These are phyloP conservation scores for Nematolebias whitei DNA, from an alignment of 2,113 vertebrate genomes.

Conservation along the genomic window DNA sequence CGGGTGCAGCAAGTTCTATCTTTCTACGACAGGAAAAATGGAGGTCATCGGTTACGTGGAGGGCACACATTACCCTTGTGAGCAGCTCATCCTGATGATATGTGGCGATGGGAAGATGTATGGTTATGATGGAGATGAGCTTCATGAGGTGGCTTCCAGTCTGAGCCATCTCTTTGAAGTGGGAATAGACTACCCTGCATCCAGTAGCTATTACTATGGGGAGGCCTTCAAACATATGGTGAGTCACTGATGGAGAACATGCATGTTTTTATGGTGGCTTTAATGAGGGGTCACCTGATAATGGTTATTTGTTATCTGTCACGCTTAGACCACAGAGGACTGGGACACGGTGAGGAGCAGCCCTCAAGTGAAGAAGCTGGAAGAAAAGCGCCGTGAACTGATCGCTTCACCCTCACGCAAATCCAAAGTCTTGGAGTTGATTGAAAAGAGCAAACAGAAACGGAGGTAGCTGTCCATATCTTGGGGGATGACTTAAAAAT, in stretches of 20 bases:
- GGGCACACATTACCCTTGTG: background rate
- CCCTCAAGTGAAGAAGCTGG: background rate
- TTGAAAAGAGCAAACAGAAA: background rate
- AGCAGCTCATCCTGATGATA: constrained; percentile 55
- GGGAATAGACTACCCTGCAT: constrained; percentile 38
- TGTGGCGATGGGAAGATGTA: constrained; percentile 37
- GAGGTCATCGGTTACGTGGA: constrained; percentile 42
- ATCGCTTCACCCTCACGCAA: background rate
- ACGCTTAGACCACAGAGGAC: constrained; percentile 15
- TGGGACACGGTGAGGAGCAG: constrained; percentile 8
- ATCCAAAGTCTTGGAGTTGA: background rate
- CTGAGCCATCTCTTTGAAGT: fast-evolving
- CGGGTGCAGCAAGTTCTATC: constrained; percentile 52
- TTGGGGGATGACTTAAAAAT: background rate
- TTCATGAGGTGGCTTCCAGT: constrained; percentile 40
- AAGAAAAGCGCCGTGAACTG: constrained; percentile 4
- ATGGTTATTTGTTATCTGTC: background rate
- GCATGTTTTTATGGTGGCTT: background rate
- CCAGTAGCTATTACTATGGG: constrained; percentile 26
- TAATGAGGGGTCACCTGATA: background rate
- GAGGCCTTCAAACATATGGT: constrained; percentile 53
- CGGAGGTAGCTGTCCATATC: background rate
- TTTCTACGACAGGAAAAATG: constrained; percentile 21
- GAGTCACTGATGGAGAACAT: background rate
- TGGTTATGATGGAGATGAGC: constrained; percentile 43